Evolutionary conservation across 2,797 vertebrate species (phyloP).

Genomic region (Pitangus sulphuratus): DNA sequence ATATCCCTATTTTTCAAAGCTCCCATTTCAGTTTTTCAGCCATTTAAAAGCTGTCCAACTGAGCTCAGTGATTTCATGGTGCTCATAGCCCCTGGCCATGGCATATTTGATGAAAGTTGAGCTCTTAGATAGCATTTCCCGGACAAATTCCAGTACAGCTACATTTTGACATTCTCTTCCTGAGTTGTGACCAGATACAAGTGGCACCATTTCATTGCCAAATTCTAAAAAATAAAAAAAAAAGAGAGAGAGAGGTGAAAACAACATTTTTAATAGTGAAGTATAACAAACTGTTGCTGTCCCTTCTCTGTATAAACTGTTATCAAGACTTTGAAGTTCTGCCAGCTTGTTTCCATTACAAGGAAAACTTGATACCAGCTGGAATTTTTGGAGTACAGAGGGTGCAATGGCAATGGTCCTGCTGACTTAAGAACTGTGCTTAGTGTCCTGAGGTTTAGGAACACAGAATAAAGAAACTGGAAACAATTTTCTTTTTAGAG

Average conservation of each 20-base stretch:
- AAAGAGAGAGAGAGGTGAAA: not conserved
- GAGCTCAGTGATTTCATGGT: not conserved
- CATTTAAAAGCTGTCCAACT: not conserved
- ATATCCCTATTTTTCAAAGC: not conserved
- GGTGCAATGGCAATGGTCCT: not conserved
- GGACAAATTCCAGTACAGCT: not conserved
- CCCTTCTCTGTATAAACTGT: slow-evolving; percentile 19
- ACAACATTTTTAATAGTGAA: not conserved
- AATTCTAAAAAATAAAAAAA: not conserved
- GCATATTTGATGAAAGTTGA: not conserved
- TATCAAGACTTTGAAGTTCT: slow-evolving; percentile 59
- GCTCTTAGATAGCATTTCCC: not conserved
- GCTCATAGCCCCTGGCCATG: not conserved
- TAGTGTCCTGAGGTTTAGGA: not conserved
- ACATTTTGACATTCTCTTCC: not conserved
- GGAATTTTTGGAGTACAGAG: slow-evolving; percentile 50
- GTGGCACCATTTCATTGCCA: not conserved
- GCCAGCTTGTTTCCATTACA: slow-evolving; percentile 67
- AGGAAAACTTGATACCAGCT: slow-evolving; percentile 59
- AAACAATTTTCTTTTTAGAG: not conserved
- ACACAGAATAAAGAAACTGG: not conserved
- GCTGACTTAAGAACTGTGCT: slow-evolving; percentile 1
- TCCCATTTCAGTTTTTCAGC: not conserved
- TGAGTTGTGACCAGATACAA: not conserved
- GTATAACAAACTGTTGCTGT: not conserved